Base-by-base conservation (phyloP, 2,797 vertebrate species). In the Salarias fasciatus region DNA sequence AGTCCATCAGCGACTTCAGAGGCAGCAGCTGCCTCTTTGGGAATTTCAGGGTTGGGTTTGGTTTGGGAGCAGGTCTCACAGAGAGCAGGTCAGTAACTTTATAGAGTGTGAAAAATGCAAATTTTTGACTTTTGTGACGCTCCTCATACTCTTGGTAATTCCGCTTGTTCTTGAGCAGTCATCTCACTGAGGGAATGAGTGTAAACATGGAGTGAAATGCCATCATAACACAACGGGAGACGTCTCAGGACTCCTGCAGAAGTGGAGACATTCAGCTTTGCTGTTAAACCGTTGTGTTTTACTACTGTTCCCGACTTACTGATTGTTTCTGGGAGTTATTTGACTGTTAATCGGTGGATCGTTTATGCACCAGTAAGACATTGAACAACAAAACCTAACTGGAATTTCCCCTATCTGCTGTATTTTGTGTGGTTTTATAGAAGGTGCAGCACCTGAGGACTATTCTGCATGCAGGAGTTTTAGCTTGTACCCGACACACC, bases 21-120 rank as follows among this genome's bases (percentile, higher is more conserved):
- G n/a, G n/a, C n/a, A n/a, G 31, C 53, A 43, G 38, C 54, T 36
- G 36, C 3, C 65, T 79, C 36, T 30, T 71, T 53, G 57, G 53
- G 41, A 61, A 67, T 24, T 53, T 68, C 46, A 29, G 38, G 14
- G 4, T 69, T 77, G 68, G 55, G 14, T 69, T 72, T 18, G 33
- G 0, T 72, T 69, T 40, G 33, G 65, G 11, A 38, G 58, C 42
- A 2, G 8, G 57, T 77, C 73, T 75, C 58, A 48, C 60, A 77
- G 63, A 46, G 53, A 84, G 53, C 59, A 70, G 76, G 79, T 85
- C 74, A 72, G 80, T 57, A 18, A 31, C 28, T 45, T 49, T 14
- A 60, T 24, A 2, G 24, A 24, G 24, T 24, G 18, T 24, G 18
- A 18, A 3, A 18, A 24, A 2, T 24, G 18, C 3, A 18, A 18